Conservation (phyloP, 2,797 vertebrate genomes). For the Acanthurus tractus region DNA sequence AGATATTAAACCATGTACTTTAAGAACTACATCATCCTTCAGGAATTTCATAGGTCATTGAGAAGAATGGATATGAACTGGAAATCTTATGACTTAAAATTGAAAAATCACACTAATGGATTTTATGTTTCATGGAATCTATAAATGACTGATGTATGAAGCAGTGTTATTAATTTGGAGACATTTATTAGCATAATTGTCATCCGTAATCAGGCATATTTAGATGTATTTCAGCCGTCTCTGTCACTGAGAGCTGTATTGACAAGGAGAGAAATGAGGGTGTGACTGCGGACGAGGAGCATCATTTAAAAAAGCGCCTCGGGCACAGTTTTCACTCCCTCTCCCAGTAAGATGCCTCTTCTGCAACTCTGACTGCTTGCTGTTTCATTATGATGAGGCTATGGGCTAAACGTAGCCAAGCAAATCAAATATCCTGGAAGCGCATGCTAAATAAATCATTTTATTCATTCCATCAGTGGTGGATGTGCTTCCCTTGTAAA, state of each 20-base stretch:
- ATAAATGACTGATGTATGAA: neutral
- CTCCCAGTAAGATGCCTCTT: conserved; percentile 79
- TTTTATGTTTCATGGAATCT: neutral
- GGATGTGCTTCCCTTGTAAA: conserved; percentile 83
- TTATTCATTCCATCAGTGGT: conserved; percentile 85
- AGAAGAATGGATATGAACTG: conserved; percentile 3
- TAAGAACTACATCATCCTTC: conserved; percentile 42
- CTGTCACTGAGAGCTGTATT: conserved; percentile 73
- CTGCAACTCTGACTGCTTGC: conserved; percentile 83
- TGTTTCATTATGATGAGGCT: conserved; percentile 89
- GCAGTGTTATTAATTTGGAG: conserved; percentile 1
- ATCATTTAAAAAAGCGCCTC: conserved; percentile 83
- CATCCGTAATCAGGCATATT: conserved; percentile 61
- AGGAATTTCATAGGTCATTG: conserved; percentile 49
- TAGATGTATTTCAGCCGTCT: conserved; percentile 58
- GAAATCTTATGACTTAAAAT: neutral
- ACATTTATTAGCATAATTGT: conserved; percentile 32
- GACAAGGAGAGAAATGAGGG: conserved; percentile 85
- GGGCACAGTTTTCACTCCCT: conserved; percentile 75
- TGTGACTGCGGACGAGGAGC: conserved; percentile 81
- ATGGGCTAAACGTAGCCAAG: conserved; percentile 87
- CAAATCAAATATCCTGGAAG: conserved; percentile 88
- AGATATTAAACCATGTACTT: conserved; percentile 39
- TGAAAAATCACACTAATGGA: too few species aligned
- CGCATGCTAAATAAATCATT: conserved; percentile 88